Evolutionary conservation across 2,888 invertebrate genomes (phyloP).

Genomic region (Sycophila texana): DNA sequence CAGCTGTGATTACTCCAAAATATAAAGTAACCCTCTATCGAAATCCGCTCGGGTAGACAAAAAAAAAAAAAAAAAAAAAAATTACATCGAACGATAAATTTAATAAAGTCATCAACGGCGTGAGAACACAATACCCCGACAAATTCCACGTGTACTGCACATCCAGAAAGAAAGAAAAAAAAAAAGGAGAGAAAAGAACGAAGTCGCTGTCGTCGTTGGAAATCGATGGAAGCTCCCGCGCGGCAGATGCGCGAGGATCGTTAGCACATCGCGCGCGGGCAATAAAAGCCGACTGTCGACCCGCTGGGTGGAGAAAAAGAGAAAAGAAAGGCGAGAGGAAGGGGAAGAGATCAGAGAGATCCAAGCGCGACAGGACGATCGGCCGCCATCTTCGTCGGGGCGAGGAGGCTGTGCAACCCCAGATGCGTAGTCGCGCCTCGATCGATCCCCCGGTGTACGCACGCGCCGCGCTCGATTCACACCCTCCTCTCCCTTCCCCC

Average conservation of each 20-base stretch:
- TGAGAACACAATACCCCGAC: slow-evolving; percentile 11
- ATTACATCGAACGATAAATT: slow-evolving; percentile 7
- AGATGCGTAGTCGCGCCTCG: slow-evolving; percentile 29
- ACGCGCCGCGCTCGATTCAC: background rate
- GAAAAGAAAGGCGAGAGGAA: no score
- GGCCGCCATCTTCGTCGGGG: slow-evolving; percentile 20
- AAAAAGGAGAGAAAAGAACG: background rate
- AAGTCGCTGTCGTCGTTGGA: background rate
- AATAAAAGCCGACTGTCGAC: background rate
- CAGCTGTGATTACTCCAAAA: no score
- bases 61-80: no score
- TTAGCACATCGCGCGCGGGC: background rate
- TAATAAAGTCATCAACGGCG: slow-evolving; percentile 2
- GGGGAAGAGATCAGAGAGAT: background rate
- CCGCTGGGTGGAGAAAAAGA: background rate
- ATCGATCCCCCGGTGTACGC: slow-evolving; percentile 24
- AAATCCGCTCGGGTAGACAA: no score
- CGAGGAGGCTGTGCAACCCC: background rate
- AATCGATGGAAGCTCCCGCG: slow-evolving; percentile 4
- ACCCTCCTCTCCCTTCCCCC: no score
- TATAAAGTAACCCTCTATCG: no score
- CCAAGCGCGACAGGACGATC: background rate
- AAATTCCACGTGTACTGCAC: slow-evolving; percentile 1
- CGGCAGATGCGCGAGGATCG: slow-evolving; percentile 17
- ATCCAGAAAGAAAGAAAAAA: background rate